Conservation (phyloP, 2,113 vertebrate genomes). For the Cebus imitator region DNA sequence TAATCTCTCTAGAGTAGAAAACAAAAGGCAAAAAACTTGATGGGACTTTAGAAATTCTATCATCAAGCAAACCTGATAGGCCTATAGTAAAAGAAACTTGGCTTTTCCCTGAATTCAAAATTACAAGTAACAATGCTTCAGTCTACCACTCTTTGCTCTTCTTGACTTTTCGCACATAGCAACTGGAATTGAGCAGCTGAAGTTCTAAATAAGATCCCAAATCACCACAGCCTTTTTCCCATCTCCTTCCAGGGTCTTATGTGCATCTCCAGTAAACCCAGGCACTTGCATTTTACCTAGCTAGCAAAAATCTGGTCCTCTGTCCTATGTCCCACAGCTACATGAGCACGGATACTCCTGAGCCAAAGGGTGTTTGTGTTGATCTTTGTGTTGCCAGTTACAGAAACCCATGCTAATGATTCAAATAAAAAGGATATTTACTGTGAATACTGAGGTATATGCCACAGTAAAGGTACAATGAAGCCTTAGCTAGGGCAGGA, state of each 20-base stretch:
- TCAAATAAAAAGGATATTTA: background rate
- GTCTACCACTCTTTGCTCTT: background rate
- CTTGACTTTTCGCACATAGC: background rate
- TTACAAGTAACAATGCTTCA: background rate
- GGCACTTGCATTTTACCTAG: background rate
- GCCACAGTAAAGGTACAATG: background rate
- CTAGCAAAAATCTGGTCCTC: background rate
- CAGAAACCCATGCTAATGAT: background rate
- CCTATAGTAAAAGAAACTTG: background rate
- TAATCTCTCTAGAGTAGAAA: slow-evolving; percentile 72
- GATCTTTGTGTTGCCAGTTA: background rate
- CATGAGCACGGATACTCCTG: background rate
- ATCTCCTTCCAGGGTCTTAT: background rate
- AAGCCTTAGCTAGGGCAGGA: background rate
- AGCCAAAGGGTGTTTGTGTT: background rate
- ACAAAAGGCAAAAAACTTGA: slow-evolving; percentile 62
- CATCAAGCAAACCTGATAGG: background rate
- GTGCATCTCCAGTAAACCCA: background rate
- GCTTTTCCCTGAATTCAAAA: background rate
- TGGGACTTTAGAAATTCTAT: slow-evolving; percentile 65
- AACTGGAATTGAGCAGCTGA: background rate
- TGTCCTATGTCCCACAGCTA: background rate
- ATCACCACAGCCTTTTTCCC: background rate
- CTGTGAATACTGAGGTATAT: background rate
- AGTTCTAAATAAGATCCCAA: background rate